A percentile compares a stretch with the other conserved stretches of the same genome.
Conservation (phyloP, 2,888 invertebrate species). For the Julus scandinavius region DNA sequence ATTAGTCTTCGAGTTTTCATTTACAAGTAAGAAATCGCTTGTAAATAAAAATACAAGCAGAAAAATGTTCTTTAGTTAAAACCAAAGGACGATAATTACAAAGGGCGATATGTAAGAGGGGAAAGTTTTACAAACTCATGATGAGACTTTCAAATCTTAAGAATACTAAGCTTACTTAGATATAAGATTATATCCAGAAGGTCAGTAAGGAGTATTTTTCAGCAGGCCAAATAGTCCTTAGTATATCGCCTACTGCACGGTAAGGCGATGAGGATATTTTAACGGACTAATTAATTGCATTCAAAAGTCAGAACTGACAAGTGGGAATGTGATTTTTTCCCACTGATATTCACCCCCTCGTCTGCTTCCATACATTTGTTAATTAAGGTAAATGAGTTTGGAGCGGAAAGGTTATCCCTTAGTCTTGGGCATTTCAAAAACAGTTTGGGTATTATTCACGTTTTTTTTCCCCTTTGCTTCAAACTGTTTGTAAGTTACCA, state of each 20-base stretch:
- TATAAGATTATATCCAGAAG: neutral
- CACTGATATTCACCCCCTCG: neutral
- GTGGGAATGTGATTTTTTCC: constrained; percentile 6
- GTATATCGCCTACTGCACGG: neutral
- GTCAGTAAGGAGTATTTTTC: neutral
- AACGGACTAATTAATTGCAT: constrained; percentile 18
- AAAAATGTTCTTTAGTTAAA: neutral
- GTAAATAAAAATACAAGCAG: too few relatives aligned
- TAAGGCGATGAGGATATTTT: neutral
- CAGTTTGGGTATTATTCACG: neutral
- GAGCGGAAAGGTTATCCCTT: constrained; percentile 21
- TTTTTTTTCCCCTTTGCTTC: neutral
- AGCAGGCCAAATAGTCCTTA: neutral
- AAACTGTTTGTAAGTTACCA: neutral
- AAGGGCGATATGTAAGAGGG: neutral
- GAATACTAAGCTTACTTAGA: neutral
- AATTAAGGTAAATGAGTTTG: constrained; percentile 9
- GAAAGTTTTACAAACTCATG: neutral
- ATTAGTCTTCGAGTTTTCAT: too few relatives aligned
- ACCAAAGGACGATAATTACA: neutral
- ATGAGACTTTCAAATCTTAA: neutral
- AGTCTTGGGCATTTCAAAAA: neutral
- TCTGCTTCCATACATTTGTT: neutral
- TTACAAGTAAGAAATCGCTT: too few relatives aligned
- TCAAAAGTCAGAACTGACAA: neutral